Base-by-base conservation (phyloP, 1,140 invertebrate genomes). In the Lamellibrachia luymesi region DNA sequence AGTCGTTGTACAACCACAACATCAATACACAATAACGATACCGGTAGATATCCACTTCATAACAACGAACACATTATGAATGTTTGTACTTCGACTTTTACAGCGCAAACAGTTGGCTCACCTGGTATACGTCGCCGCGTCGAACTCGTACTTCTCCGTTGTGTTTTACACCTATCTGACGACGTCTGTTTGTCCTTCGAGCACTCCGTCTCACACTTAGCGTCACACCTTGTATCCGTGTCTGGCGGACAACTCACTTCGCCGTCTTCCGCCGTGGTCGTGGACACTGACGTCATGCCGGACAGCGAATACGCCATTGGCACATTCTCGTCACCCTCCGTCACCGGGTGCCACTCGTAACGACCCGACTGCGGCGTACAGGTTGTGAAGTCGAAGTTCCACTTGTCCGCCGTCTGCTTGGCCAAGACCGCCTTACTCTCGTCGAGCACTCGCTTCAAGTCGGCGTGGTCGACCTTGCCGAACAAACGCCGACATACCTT, bases 401-500 rank as follows among this genome's bases (percentile, higher is more conserved):
- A 91, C 4, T 51, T 50, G 13, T 91, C 91, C 13, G 91, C 91
- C 51, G 13, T 1, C 91, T 91, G 49, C 22, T 91, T 91, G 13
- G 13, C 13, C 91, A 91, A 4, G 49, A 50, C 49, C 13, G 49
- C 91, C 2, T 10, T 51, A 2, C 10, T 50, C 91, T 91, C 91
- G 4, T 50, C 91, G 10, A 91, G 91, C 49, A 91, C 91, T 91
- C 91, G 91, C 91, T 50, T 51, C 49, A 7, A 1, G 13, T 91
- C 91, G 49, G 4, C 49, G 51, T 51, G 91, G 51, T 91, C 91
- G 13, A 51, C 49, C 49, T 51, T 17, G n/a, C 91, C 91, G 91
- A 91, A 91, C 91, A 91, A n/a, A 51, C 91, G 5, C n/a, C 91
- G 91, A 27, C 91, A 50, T 17, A 91, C 91, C 49, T 51, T 51